phyloP scores from a whole-genome alignment of 2,113 vertebrate genomes.

The Cygnus atratus region DNA sequence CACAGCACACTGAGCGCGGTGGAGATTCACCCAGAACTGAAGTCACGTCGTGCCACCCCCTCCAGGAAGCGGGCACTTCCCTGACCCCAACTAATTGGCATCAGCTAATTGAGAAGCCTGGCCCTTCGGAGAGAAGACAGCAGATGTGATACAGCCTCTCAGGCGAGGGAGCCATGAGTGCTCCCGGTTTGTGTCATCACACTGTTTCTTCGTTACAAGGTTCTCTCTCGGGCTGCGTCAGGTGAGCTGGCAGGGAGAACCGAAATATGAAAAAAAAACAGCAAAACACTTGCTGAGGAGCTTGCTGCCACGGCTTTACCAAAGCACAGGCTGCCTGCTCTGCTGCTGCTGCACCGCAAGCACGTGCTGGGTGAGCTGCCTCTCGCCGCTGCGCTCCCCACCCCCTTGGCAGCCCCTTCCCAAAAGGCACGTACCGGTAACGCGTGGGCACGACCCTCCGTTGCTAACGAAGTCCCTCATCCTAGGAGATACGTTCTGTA shows the following conservation, averaged over 20 bases:
- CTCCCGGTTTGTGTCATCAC: neutral
- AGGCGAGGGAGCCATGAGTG: neutral
- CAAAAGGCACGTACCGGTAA: accelerated
- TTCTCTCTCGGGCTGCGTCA: neutral
- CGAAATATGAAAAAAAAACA: accelerated
- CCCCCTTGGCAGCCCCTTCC: neutral
- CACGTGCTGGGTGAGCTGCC: accelerated
- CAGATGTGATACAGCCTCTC: neutral
- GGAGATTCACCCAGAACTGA: neutral
- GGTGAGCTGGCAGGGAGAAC: neutral
- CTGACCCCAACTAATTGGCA: neutral
- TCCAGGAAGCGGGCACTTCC: neutral
- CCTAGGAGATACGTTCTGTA: neutral
- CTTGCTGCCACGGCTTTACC: neutral
- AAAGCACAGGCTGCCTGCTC: neutral
- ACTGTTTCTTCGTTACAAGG: neutral
- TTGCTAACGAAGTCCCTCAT: neutral
- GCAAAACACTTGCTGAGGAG: neutral
- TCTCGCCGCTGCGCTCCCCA: neutral
- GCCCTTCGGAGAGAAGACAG: neutral
- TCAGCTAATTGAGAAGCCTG: neutral
- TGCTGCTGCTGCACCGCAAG: neutral
- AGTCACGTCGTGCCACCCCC: neutral
- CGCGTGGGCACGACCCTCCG: accelerated
- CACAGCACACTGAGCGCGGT: neutral